Base-by-base conservation (phyloP, 2,113 vertebrate genomes). In the Protomyctophum bolini region DNA sequence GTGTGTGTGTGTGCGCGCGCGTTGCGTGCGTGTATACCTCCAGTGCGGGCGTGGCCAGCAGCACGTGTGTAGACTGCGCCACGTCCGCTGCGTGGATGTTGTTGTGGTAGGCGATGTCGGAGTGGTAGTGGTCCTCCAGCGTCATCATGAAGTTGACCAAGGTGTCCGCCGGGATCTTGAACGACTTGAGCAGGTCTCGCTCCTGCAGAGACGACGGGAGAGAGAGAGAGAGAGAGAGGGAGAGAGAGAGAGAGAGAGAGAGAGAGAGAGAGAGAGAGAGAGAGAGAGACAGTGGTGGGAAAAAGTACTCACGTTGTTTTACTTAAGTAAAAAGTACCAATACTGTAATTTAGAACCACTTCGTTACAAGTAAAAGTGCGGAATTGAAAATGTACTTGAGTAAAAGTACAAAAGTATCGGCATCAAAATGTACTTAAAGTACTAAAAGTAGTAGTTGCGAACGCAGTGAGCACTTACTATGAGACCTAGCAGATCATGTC, bases 91-190 rank as follows among this genome's bases (percentile, higher is more conserved):
- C 97, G 0, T 98, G 97, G 66, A 97, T 93, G 91, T 86, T 98
- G 92, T 98, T 98, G 92, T 98, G 97, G 72, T 98, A 98, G n/a
- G 95, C 94, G 67, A 96, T 93, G 0, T 97, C 95, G 0, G 91
- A 49, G 0, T 89, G 97, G 86, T 98, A 98, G 79, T 98, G 97
- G 4, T 95, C 94, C 82, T 98, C 97, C 83, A 98, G 83, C 0
- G 94, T 96, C 93, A 96, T 93, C 91, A 97, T 92, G 90, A 95
- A 98, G 47, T 94, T 96, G 81, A 95, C 91, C 75, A 98, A 95
- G 2, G 93, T 94, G 87, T 95, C 94, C 0, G 49, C 88, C 0
- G 96, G 96, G 76, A 98, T 98, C 85, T 91, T 94, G 84, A 98
- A 98, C 1, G 94, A 95, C 92, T 97, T 98, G n/a, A 98, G 90